Evolutionary conservation across 2,888 invertebrate genomes (phyloP), one percentile per base, ranked within the genome.

Genomic region (Calliopum simillimum): DNA sequence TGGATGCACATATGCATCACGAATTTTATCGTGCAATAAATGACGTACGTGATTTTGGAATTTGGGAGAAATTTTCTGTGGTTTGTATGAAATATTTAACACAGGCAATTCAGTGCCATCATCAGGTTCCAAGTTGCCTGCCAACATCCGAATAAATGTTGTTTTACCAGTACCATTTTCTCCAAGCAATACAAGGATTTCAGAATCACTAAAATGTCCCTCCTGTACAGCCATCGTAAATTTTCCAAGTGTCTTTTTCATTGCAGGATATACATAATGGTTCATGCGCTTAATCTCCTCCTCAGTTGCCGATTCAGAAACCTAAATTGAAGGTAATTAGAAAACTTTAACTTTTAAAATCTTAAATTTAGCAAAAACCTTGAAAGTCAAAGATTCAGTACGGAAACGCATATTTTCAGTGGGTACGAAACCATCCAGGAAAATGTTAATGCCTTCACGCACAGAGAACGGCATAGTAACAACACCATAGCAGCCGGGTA

Each of bases 401-500:
- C 99, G 91, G 89, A 99, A 99, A 83, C 99, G 91, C 88, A 99
- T 91, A 87, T 99, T 99, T 88, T 99, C 99, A 16, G 99, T 99
- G 21, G 99, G 99, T 23, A 99, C 98, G 88, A 98, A 99, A 62
- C 99, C 99, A 86, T 99, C 99, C 81, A 99, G 90, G 89, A 99
- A 99, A 82, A 99, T 99, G 86, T 99, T 99, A 82, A 99, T 99
- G 81, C 98, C 99, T 95, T 99, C 99, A 79, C 99, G 90, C 8
- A 99, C 99, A 25, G 98, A 98, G 89, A 98, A 99, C 65, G 99
- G 99, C 96, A 99, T 97, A 86, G 99, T 99, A 72, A 99, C 99
- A 68, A 99, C 99, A 78, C 99, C 99, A 86, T 99, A 99, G 79
- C 97, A 98, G 80, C 98, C 98, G 73, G 99, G 99, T 66, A 98